Evolutionary conservation across 2,113 vertebrate species (phyloP).

Genomic region (Labeo catla): DNA sequence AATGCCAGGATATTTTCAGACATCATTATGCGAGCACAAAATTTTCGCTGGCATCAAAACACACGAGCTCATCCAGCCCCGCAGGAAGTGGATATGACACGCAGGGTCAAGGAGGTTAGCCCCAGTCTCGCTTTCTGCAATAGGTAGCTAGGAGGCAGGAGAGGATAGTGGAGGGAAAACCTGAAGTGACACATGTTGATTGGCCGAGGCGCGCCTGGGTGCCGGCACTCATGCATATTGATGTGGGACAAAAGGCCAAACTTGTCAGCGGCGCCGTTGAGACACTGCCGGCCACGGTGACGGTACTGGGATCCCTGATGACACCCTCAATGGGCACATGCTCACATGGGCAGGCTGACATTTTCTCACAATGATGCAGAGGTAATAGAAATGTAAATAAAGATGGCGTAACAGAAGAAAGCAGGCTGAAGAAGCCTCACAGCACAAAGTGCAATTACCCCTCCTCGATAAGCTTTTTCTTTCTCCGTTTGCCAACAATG

Average conservation of each 20-base stretch:
- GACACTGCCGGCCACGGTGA: slow-evolving; percentile 28
- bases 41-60: slow-evolving; percentile 14
- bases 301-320: slow-evolving; percentile 23
- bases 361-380: slow-evolving; percentile 62
- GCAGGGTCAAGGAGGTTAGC: slow-evolving; percentile 59
- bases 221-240: slow-evolving; percentile 43
- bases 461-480: neutral
- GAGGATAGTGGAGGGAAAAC: slow-evolving; percentile 43
- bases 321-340: slow-evolving; percentile 36
- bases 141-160: slow-evolving; percentile 41
- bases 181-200: slow-evolving; percentile 58
- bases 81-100: slow-evolving; percentile 54
- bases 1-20: slow-evolving; percentile 5
- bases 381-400: slow-evolving; percentile 68
- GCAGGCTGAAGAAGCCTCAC: neutral
- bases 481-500: slow-evolving; percentile 44
- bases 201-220: slow-evolving; percentile 45
- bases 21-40: neutral
- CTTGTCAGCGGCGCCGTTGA: slow-evolving; percentile 44
- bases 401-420: slow-evolving; percentile 43
- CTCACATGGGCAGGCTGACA: slow-evolving; percentile 47
- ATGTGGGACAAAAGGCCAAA: slow-evolving; percentile 43
- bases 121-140: slow-evolving; percentile 45
- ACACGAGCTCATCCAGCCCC: slow-evolving; percentile 26
- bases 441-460: slow-evolving; percentile 47